A percentile compares a stretch with the other conserved stretches of the same genome.
phyloP scores from a whole-genome alignment of 2,113 vertebrate species.

The Alligator sinensis region DNA sequence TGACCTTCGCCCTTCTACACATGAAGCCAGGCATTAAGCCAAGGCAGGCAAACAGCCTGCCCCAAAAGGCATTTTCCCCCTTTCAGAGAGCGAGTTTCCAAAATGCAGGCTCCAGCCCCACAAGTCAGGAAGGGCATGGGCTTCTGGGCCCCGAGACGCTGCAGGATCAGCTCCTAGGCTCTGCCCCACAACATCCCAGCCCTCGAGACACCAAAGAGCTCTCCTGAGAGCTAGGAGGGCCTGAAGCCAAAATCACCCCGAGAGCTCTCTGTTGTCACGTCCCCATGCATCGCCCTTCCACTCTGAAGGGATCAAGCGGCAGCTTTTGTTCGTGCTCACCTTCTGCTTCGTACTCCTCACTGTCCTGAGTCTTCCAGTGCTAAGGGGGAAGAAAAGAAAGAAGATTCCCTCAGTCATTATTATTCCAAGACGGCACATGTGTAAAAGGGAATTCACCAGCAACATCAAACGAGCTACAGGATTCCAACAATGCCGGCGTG shows the following conservation, averaged over 20 bases:
- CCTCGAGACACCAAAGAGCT: rapidly evolving
- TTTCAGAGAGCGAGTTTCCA: background rate
- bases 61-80: no score
- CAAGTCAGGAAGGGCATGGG: background rate
- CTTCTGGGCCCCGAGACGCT: background rate
- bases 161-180: background rate
- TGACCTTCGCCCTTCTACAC: no score
- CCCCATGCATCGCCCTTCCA: background rate
- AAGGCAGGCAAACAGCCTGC: no score
- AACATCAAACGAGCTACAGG: constrained; percentile 7
- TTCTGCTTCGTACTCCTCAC: constrained; percentile 95
- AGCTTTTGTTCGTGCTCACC: constrained; percentile 76
- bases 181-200: background rate
- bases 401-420: background rate
- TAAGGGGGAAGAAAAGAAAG: constrained; percentile 64
- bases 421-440: background rate
- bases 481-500: rapidly evolving
- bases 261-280: background rate
- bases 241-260: background rate
- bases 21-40: no score
- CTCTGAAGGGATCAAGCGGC: background rate
- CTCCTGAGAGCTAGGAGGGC: background rate
- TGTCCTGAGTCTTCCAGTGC: constrained; percentile 85
- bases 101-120: background rate
- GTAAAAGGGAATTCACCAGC: background rate